Percentiles rank a stretch among this genome's conserved stretches.
phyloP scores from a whole-genome alignment of 2,888 invertebrate species.

The Hirtodrosophila confusa region DNA sequence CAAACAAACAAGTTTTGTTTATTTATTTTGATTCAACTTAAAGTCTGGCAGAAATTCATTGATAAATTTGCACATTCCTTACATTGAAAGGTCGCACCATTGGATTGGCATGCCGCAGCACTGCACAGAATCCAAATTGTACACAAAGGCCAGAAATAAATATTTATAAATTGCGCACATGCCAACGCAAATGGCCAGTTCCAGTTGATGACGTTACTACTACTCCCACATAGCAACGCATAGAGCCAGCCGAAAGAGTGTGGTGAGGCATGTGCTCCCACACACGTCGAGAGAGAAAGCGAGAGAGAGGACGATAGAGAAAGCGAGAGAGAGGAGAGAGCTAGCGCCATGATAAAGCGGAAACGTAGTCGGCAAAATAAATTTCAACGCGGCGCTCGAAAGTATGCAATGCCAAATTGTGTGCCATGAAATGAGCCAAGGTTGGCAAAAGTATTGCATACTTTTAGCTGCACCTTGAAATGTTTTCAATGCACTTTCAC shows the following conservation, averaged over 20 bases:
- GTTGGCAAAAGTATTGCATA: constrained; percentile 26
- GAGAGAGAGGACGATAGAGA: background rate
- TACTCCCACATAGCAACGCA: constrained; percentile 25
- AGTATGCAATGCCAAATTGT: constrained; percentile 50
- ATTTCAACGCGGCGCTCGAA: constrained; percentile 38
- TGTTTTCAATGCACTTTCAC: background rate
- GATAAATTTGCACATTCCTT: constrained; percentile 60
- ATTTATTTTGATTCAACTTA: constrained; percentile 62
- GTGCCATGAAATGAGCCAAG: constrained; percentile 1
- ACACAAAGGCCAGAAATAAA: constrained; percentile 61
- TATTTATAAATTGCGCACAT: constrained; percentile 72
- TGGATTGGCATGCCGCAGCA: constrained; percentile 42
- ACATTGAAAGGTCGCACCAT: constrained; percentile 43
- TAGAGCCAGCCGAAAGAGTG: background rate
- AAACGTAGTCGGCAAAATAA: constrained; percentile 18
- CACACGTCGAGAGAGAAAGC: background rate
- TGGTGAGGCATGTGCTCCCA: background rate
- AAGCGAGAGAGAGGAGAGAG: constrained; percentile 5
- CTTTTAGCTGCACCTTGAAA: constrained; percentile 34
- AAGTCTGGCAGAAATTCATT: constrained; percentile 62
- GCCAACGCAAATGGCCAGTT: constrained; percentile 56
- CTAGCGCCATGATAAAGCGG: constrained; percentile 1
- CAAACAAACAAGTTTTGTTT: constrained; percentile 55
- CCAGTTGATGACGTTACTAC: constrained; percentile 64
- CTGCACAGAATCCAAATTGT: constrained; percentile 38